Evolutionary conservation across 2,113 vertebrate genomes (phyloP), one percentile per base, ranked within the genome.

Genomic region (Spheniscus mendiculus): DNA sequence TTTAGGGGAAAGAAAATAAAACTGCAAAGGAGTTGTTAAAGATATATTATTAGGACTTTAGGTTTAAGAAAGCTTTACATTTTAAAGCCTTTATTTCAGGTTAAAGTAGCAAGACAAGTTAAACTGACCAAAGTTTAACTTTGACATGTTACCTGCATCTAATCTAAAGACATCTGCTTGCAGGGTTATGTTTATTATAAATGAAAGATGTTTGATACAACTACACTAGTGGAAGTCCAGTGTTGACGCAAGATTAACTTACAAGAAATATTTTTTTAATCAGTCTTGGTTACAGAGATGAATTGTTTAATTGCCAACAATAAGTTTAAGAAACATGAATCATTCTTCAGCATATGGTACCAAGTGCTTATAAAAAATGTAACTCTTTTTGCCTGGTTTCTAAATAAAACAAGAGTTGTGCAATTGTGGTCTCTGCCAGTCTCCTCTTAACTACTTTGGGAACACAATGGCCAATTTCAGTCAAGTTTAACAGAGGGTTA

Each of bases 321-420:
- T 61, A 91, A 80, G 49, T 29, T 89, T 80, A 92, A 90, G 69
- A 83, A 15, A 62, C 5, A 62, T 83, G 42, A 93, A 77, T 87
- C 87, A 76, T 19, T 82, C 52, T 76, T 79, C 71, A 83, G 49
- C 80, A 83, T 26, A 89, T 22, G 32, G 69, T 50, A 95, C 65
- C 58, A 91, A 91, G 23, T 32, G 29, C 56, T 50, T 63, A 69
- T 29, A 38, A 92, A 81, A 96, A 71, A 59, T 15, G 5, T 63
- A 89, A 70, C 40, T 80, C 26, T 84, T 71, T 94, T 59, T 96
- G 83, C 74, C 50, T 67, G 3, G 38, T 89, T 94, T 96, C 93
- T 93, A 96, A 94, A 82, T 56, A 87, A 94, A 96, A 93, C 65
- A 93, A 52, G n/a, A 67, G 56, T 93, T 93, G 27, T 76, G 82